Base-by-base conservation (phyloP, 2,888 invertebrate genomes). In the Apeira syringaria region DNA sequence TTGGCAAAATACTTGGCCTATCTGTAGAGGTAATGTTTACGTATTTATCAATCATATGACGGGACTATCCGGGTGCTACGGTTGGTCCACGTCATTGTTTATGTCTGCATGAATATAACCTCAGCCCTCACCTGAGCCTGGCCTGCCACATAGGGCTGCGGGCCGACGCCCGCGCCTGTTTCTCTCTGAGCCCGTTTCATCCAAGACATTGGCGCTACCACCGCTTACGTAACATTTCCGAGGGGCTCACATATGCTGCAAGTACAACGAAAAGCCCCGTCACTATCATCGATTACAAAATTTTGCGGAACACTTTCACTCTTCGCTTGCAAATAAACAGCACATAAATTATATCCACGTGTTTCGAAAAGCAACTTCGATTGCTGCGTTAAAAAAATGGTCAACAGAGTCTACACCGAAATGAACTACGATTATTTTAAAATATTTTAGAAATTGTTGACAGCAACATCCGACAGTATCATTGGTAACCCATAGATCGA, bases 171-270 rank as follows among this genome's bases (percentile, higher is more conserved):
- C 42, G 61, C 61, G 59, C 73, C 59, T 68, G 73, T 11, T 12
- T 22, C 39, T 6, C 30, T 63, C 72, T 76, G 66, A 48, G 71
- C 61, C 68, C 85, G 79, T 68, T 87, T 86, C 80, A 78, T 84
- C 90, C 90, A 90, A 73, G 90, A 90, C 90, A 90, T 90, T 59
- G 54, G 53, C 50, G 50, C 68, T 79, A 77, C 63, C 63, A 66
- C 67, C 67, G 56, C 80, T 90, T 89, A 89, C 80, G 86, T 89
- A 89, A 90, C 89, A 84, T 84, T 79, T 74, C 76, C 68, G 50
- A 66, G 61, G 61, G 56, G 68, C 59, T 74, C 74, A 71, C 88
- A 85, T 89, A 88, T 78, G 86, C 68, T 79, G 56, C 65, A 57
- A 59, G 66, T 60, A 63, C 63, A 53, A 65, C 66, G 66, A 74